phyloP scores from a whole-genome alignment of 2,888 invertebrate species.

The Tridacna gigas region DNA sequence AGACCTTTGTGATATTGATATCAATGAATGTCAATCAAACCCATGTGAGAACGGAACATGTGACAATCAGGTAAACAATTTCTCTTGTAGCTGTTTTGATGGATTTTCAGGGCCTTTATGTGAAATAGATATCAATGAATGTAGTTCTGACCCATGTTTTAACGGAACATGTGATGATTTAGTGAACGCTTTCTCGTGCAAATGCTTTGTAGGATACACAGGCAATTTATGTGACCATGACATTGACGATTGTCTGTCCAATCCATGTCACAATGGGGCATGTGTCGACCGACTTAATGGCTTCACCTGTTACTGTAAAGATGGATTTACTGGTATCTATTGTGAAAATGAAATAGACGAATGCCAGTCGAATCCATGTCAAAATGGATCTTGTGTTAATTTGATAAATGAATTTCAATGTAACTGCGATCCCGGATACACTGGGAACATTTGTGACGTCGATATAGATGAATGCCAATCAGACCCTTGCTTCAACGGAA shows the following conservation, averaged over 20 bases:
- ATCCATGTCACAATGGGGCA: background rate
- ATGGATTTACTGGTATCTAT: conserved; percentile 35
- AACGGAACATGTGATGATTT: conserved; percentile 63
- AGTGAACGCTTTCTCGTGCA: conserved; percentile 61
- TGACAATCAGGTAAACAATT: background rate
- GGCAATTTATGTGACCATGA: conserved; percentile 35
- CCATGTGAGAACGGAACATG: conserved; percentile 8
- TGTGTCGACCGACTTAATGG: background rate
- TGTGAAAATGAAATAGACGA: conserved; percentile 55
- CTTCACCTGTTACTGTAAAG: background rate
- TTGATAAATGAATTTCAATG: background rate
- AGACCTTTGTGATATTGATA: background rate
- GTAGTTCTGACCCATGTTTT: background rate
- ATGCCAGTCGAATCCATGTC: conserved; percentile 4
- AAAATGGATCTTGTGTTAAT: background rate
- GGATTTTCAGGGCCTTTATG: background rate
- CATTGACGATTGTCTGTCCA: background rate
- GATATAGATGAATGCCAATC: conserved; percentile 2
- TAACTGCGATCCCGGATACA: background rate
- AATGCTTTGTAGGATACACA: conserved; percentile 57
- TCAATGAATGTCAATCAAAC: conserved; percentile 4
- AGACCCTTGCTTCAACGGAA: background rate
- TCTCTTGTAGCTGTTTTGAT: background rate
- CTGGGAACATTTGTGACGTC: background rate
- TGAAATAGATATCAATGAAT: background rate